phyloP scores from a whole-genome alignment of 2,797 vertebrate species.

The Anabas testudineus region DNA sequence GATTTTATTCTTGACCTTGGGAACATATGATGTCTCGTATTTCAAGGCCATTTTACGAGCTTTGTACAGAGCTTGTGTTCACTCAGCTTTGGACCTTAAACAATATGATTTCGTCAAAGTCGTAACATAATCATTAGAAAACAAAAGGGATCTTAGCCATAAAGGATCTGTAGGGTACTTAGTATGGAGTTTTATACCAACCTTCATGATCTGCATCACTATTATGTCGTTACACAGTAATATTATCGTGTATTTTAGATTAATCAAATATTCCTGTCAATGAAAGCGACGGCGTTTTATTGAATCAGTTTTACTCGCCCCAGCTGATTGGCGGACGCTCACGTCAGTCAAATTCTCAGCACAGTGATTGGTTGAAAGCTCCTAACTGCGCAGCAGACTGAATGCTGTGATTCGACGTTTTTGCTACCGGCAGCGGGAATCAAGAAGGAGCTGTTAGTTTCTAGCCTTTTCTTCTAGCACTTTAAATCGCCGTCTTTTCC shows the following conservation, averaged over 20 bases:
- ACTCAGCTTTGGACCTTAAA: not conserved
- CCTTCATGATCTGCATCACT: not conserved
- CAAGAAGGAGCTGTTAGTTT: slow-evolving; percentile 55
- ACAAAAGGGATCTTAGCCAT: too few relatives aligned
- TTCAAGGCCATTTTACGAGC: too few relatives aligned
- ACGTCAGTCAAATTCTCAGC: slow-evolving; percentile 21
- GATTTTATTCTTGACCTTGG: not conserved
- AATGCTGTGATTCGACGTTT: slow-evolving; percentile 8
- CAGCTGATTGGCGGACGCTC: slow-evolving; percentile 25
- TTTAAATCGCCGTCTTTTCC: slow-evolving; percentile 9
- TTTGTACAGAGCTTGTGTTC: not conserved
- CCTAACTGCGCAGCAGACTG: slow-evolving; percentile 27
- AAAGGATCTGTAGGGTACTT: too few relatives aligned
- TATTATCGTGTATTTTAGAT: not conserved
- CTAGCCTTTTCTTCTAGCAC: slow-evolving; percentile 36
- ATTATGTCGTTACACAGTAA: too few relatives aligned
- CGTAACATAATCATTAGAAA: not conserved
- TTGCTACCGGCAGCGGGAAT: slow-evolving; percentile 52
- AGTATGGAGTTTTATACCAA: too few relatives aligned
- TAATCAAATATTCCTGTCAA: not conserved
- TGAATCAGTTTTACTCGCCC: not conserved
- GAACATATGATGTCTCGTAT: not conserved
- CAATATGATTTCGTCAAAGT: not conserved
- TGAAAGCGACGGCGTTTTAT: not conserved
- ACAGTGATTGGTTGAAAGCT: slow-evolving; percentile 40